Evolutionary conservation across 1,140 invertebrate species (phyloP).

Genomic region (Coenobita brevimanus): DNA sequence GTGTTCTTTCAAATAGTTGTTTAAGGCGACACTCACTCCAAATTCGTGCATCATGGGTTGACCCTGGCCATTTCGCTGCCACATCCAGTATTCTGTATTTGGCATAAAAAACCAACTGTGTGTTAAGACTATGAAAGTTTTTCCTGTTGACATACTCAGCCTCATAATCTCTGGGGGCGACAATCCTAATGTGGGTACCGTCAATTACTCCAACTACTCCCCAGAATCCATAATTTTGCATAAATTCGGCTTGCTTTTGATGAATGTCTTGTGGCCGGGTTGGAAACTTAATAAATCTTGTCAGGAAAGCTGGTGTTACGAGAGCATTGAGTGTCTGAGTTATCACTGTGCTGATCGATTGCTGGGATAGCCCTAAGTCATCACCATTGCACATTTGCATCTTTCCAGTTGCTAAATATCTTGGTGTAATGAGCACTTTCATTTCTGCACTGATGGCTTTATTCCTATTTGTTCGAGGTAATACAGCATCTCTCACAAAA

Average conservation of each 20-base stretch:
- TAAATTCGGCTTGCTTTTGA: conserved; percentile 11
- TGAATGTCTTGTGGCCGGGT: not conserved
- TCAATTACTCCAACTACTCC: conserved; percentile 14
- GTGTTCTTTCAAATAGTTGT: not conserved
- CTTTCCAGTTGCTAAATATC: conserved; percentile 21
- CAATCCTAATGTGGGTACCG: conserved; percentile 4
- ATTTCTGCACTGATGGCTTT: conserved; percentile 4
- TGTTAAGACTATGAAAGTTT: conserved; percentile 4
- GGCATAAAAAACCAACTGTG: conserved; percentile 27
- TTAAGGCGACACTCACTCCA: not conserved
- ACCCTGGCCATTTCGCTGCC: conserved; percentile 23
- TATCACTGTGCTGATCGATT: not conserved
- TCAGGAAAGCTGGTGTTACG: not conserved
- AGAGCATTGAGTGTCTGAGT: conserved; percentile 1
- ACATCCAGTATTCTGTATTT: conserved; percentile 13
- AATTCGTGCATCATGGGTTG: conserved; percentile 21
- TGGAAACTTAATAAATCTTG: conserved; percentile 4
- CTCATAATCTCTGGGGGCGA: not conserved
- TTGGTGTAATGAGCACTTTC: conserved; percentile 11
- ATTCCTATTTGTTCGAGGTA: not conserved
- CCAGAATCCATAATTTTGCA: not conserved
- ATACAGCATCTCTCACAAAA: not conserved
- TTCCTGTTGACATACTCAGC: conserved; percentile 14
- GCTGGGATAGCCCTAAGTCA: not conserved
- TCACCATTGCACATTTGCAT: conserved; percentile 24